Evolutionary conservation across 2,888 invertebrate species (phyloP).

Genomic region (Marronus borbonicus): DNA sequence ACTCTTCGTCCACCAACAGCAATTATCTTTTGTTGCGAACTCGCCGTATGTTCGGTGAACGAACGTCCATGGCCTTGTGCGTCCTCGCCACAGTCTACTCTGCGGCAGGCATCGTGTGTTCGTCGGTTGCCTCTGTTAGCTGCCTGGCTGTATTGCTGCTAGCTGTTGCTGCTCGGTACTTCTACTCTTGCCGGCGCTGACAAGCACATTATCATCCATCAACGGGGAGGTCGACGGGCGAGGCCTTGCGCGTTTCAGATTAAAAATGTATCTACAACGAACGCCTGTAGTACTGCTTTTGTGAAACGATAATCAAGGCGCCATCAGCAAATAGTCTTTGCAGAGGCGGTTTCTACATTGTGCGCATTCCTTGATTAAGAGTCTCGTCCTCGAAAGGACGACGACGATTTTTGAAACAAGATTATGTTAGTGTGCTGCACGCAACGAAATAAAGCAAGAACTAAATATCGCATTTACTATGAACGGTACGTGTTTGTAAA

Average conservation of each 20-base stretch:
- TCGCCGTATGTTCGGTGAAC: slow-evolving; percentile 53
- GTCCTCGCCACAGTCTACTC: slow-evolving; percentile 50
- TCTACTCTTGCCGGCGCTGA: slow-evolving; percentile 37
- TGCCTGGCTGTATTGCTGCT: not conserved
- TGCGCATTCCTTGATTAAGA: slow-evolving; percentile 13
- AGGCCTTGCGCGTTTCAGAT: slow-evolving; percentile 47
- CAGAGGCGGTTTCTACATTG: slow-evolving; percentile 29
- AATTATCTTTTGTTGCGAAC: slow-evolving; percentile 44
- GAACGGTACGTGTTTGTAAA: too few relatives aligned
- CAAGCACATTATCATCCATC: slow-evolving; percentile 52
- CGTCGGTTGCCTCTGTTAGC: not conserved
- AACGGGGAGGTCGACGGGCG: slow-evolving; percentile 30
- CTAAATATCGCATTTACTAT: too few relatives aligned
- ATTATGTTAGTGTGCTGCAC: slow-evolving; percentile 6
- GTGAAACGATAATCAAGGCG: slow-evolving; percentile 32
- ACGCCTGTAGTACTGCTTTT: slow-evolving; percentile 29
- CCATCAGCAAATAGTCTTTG: slow-evolving; percentile 15
- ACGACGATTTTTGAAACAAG: slow-evolving; percentile 9
- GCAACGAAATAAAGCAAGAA: not conserved
- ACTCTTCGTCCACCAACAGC: slow-evolving; percentile 20
- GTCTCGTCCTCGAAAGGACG: slow-evolving; percentile 18
- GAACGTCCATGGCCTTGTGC: slow-evolving; percentile 59
- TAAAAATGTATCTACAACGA: slow-evolving; percentile 41
- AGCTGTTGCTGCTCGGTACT: slow-evolving; percentile 10
- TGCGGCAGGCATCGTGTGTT: slow-evolving; percentile 4